Base-by-base conservation (phyloP, 2,113 vertebrate genomes). In the Pedionomus torquatus region DNA sequence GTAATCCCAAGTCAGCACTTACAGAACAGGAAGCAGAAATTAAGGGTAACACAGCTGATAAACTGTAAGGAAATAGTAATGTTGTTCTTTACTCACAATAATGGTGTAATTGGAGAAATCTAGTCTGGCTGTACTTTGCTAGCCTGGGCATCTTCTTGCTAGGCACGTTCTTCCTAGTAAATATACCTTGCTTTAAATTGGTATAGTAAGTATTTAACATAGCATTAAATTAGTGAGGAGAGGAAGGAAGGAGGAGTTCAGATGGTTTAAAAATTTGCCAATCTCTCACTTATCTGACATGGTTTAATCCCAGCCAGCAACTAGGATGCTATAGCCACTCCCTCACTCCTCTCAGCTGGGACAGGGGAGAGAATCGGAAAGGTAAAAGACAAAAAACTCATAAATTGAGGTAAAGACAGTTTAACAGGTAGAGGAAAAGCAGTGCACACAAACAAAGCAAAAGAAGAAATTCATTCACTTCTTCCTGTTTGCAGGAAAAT, bases 1-100 rank as follows among this genome's bases (percentile, higher is more conserved):
- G 49, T 43, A 21, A 41, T 91, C 35, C 55, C 92, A 75, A 93
- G 69, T 85, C 93, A 89, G 61, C 71, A 70, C 2, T 94, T 90
- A 49, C 3, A 70, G 51, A 28, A 70, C 7, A 31, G 13, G 43
- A 84, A 93, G 17, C 49, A 33, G 48, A 65, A 84, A 81, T 63
- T 57, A 77, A 81, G 16, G 9, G 13, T 77, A 68, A 78, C 11
- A 3, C n/a, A 49, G 10, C 3, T 61, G 17, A 43, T 21, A 91
- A 78, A 1, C 12, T 37, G 5, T 24, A 72, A 83, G 13, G 17
- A 51, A 74, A 57, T 8, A 58, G 1, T 44, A 46, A 54, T 79
- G 21, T 1, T 60, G 9, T 63, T 70, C 44, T 89, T 80, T n/a
- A 30, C 11, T 75, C 39, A 35, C 24, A 43, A 3, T 41, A 55